A percentile compares a stretch with the other conserved stretches of the same genome.
These are phyloP conservation scores for Rhaphigaster nebulosa DNA, from an alignment of 2,888 invertebrate genomes.

Conservation along the genomic window DNA sequence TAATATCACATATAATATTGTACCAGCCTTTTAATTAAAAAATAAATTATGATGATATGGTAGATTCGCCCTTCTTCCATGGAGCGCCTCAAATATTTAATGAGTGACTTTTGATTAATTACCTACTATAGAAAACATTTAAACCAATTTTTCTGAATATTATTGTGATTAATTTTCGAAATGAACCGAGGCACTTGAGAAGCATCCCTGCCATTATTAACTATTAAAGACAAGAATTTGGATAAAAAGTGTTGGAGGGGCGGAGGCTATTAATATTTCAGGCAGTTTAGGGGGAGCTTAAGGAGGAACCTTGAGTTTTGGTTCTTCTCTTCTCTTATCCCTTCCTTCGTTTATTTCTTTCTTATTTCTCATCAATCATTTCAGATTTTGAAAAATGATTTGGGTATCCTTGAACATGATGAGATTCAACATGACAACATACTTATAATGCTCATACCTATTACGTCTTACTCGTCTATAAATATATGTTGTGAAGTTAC, in stretches of 20 bases:
- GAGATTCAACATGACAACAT: no score
- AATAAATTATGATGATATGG: no score
- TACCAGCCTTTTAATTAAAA: no score
- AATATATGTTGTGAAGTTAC: no score
- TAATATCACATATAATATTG: no score
- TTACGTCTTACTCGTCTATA: no score
- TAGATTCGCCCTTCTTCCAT: no score
- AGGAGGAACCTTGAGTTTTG: not conserved
- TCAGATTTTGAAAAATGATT: not conserved
- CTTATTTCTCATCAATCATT: not conserved
- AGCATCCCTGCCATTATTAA: not conserved
- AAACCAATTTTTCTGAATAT: not conserved
- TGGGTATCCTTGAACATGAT: not conserved
- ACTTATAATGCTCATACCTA: not conserved
- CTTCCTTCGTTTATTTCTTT: not conserved
- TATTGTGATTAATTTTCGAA: not conserved
- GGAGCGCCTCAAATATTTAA: no score
- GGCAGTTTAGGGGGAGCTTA: not conserved
- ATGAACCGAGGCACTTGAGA: not conserved
- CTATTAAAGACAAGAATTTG: slow-evolving; percentile 9
- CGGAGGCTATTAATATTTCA: slow-evolving; percentile 3
- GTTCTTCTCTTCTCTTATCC: not conserved
- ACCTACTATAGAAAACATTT: no score
- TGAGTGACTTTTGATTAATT: no score
- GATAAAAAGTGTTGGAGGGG: not conserved